Evolutionary conservation across 1,140 invertebrate genomes (phyloP).

Genomic region (Gonatopus flavifemur): DNA sequence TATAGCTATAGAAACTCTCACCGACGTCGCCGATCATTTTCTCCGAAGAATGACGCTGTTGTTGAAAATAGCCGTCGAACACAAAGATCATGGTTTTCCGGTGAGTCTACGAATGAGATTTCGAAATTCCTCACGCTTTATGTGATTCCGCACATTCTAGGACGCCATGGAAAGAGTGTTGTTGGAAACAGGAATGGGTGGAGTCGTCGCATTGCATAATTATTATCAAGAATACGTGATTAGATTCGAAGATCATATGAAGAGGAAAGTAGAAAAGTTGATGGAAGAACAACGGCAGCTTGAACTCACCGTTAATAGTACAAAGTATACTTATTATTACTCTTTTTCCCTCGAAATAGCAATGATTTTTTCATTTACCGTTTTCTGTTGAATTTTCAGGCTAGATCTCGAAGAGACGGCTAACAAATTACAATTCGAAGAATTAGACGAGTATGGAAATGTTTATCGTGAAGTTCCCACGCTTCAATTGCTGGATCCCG

Average conservation of each 20-base stretch:
- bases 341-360: no score
- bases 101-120: no score
- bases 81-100: constrained; percentile 58
- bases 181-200: constrained; percentile 60
- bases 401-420: constrained; percentile 51
- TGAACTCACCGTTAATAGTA: constrained; percentile 41
- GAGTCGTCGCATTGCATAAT: constrained; percentile 54
- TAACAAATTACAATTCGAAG: constrained; percentile 50
- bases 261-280: constrained; percentile 52
- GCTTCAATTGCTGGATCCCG: constrained; percentile 55
- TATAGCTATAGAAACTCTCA: constrained; percentile 60
- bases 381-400: constrained; percentile 29
- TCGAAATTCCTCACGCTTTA: not conserved
- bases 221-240: constrained; percentile 62
- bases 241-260: constrained; percentile 56
- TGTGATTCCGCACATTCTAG: constrained; percentile 33
- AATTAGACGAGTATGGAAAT: constrained; percentile 51
- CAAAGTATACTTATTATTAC: constrained; percentile 28
- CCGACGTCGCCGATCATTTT: constrained; percentile 61
- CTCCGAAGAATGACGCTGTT: constrained; percentile 58
- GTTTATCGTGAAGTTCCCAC: constrained; percentile 53
- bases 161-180: constrained; percentile 63
- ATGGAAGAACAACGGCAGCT: constrained; percentile 57
- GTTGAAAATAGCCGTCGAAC: constrained; percentile 59
- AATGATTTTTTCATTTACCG: not conserved